phyloP scores from a whole-genome alignment of 1,140 invertebrate species.

The Calephelis nemesis region DNA sequence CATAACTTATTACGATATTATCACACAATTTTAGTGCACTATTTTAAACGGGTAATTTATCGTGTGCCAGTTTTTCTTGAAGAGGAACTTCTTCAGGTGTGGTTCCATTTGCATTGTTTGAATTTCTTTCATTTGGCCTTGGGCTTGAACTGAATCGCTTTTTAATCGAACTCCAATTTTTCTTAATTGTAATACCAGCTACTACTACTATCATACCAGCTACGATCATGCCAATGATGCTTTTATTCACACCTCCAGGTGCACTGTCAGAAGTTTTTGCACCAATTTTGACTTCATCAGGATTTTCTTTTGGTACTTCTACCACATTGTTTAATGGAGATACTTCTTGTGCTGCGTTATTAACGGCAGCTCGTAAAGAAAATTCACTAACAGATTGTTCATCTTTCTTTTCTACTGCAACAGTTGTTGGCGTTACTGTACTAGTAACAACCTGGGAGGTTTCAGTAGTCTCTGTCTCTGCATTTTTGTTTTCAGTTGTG shows the following conservation, averaged over 20 bases:
- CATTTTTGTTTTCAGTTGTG: slow-evolving; percentile 25
- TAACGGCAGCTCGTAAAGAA: slow-evolving; percentile 46
- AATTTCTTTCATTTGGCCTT: slow-evolving; percentile 44
- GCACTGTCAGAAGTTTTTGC: slow-evolving; percentile 55
- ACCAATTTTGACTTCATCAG: slow-evolving; percentile 52
- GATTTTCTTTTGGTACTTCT: slow-evolving; percentile 37
- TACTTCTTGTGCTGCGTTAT: slow-evolving; percentile 42
- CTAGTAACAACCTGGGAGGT: slow-evolving; percentile 17
- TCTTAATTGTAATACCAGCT: slow-evolving; percentile 77
- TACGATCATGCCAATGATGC: slow-evolving; percentile 71
- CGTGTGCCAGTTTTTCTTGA: slow-evolving; percentile 64
- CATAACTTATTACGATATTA: neutral
- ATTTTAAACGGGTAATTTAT: slow-evolving; percentile 34
- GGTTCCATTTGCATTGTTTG: slow-evolving; percentile 50
- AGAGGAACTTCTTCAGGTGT: slow-evolving; percentile 67
- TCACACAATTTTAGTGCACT: slow-evolving; percentile 15
- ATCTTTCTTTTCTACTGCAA: slow-evolving; percentile 27
- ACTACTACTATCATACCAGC: slow-evolving; percentile 71
- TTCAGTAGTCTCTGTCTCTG: slow-evolving; percentile 21
- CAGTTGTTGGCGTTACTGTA: slow-evolving; percentile 27
- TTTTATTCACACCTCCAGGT: slow-evolving; percentile 61
- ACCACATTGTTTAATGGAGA: slow-evolving; percentile 35
- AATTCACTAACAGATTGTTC: slow-evolving; percentile 37
- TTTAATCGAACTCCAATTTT: slow-evolving; percentile 77
- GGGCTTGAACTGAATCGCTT: slow-evolving; percentile 64